Evolutionary conservation across 2,888 invertebrate species (phyloP).

Genomic region (Loripinus fragilis): DNA sequence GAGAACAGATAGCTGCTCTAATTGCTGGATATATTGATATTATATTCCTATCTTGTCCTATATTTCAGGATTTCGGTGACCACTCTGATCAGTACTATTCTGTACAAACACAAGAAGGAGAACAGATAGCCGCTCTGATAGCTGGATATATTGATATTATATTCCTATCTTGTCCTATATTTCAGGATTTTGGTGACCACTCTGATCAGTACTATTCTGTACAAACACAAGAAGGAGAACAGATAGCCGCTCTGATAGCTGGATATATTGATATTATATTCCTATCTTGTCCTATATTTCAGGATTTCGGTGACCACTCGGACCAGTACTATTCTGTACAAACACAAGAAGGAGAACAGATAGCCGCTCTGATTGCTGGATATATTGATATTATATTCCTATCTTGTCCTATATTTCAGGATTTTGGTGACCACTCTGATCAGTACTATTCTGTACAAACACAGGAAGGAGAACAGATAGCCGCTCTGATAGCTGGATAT

Average conservation of each 20-base stretch:
- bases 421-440: constrained; percentile 99
- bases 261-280: constrained; percentile 99
- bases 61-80: constrained; percentile 94
- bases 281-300: constrained; percentile 84
- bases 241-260: constrained; percentile 98
- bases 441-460: constrained; percentile 99
- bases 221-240: constrained; percentile 98
- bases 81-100: constrained; percentile 99
- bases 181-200: constrained; percentile 97
- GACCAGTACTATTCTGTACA: constrained; percentile 98
- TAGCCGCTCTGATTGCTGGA: constrained; percentile 98
- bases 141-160: constrained; percentile 99
- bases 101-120: constrained; percentile 97
- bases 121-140: constrained; percentile 98
- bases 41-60: constrained; percentile 89
- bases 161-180: too few species aligned
- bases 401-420: constrained; percentile 84
- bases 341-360: constrained; percentile 99
- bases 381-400: too few species aligned
- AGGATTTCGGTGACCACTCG: constrained; percentile 99
- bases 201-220: constrained; percentile 99
- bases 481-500: constrained; percentile 98
- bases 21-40: constrained; percentile 99
- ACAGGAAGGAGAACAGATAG: constrained; percentile 99
- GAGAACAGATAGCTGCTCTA: constrained; percentile 98